phyloP scores from a whole-genome alignment of 2,113 vertebrate species.

The Orientallactaga bullata region DNA sequence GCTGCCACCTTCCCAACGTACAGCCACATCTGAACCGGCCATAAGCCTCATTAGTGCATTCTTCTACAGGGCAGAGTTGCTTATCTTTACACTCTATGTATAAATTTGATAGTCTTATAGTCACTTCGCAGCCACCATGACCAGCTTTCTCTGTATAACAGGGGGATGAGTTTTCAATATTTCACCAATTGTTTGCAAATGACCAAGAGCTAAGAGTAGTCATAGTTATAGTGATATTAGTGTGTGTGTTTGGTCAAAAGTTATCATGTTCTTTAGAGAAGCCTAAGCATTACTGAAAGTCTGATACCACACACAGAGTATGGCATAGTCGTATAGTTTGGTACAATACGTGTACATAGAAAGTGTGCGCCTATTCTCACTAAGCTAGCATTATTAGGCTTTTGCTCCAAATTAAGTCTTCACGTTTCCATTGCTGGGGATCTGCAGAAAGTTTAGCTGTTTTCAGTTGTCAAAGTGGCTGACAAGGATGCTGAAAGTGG shows the following conservation, averaged over 20 bases:
- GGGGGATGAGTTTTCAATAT: background rate
- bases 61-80: background rate
- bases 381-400: background rate
- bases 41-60: conserved; percentile 1
- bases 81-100: conserved; percentile 1
- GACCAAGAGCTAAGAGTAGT: background rate
- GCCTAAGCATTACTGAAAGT: background rate
- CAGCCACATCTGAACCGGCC: background rate
- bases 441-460: background rate
- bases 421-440: background rate
- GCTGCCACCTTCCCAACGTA: background rate
- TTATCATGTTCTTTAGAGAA: background rate
- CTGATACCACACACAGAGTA: background rate
- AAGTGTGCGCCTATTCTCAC: background rate
- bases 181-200: conserved; percentile 41
- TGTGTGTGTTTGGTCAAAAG: background rate
- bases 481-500: background rate
- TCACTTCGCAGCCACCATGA: conserved; percentile 13
- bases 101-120: background rate
- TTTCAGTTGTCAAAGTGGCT: background rate
- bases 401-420: background rate
- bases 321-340: background rate
- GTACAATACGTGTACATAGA: background rate
- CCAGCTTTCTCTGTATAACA: conserved; percentile 29
- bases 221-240: background rate